These are phyloP conservation scores for Notospermus geniculatus DNA, from an alignment of 1,140 invertebrate genomes.

Conservation along the genomic window DNA sequence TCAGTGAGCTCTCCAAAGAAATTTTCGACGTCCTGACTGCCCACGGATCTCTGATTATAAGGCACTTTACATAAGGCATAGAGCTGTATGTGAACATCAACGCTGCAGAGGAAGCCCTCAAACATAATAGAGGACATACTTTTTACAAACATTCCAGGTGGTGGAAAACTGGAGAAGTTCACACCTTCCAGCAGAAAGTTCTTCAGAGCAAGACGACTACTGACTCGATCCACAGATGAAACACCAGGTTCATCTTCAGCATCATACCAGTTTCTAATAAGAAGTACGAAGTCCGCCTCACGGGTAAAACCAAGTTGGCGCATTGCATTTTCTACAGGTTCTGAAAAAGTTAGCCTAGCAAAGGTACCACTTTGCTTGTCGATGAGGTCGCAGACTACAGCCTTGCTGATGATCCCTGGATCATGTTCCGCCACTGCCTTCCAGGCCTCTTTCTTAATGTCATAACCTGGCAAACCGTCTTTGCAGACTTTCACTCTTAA, in stretches of 20 bases:
- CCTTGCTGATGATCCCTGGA: constrained; percentile 1
- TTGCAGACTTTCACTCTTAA: constrained; percentile 13
- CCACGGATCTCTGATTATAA: no score
- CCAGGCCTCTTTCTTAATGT: constrained; percentile 9
- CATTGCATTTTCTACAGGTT: constrained; percentile 12
- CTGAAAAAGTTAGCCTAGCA: constrained; percentile 15
- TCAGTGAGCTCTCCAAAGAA: no score
- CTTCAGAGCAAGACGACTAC: constrained; percentile 5
- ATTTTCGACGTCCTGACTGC: no score
- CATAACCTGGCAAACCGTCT: constrained; percentile 10
- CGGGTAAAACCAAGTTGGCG: not conserved
- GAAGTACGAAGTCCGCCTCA: constrained; percentile 13
- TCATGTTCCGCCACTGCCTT: constrained; percentile 13
- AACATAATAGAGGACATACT: constrained; percentile 11
- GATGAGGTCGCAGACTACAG: constrained; percentile 10
- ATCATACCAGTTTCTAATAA: constrained; percentile 14
- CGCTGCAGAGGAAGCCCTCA: constrained; percentile 13
- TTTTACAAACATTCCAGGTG: constrained; percentile 8
- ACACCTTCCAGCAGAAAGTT: no score
- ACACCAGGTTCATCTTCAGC: constrained; percentile 18
- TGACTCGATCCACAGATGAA: not conserved
- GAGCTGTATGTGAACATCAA: constrained; percentile 18
- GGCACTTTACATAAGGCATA: no score
- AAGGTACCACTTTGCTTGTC: constrained; percentile 14
- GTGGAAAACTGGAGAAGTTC: constrained; percentile 9